Evolutionary conservation across 2,888 invertebrate genomes (phyloP).

Genomic region (Invenusta paracnida): DNA sequence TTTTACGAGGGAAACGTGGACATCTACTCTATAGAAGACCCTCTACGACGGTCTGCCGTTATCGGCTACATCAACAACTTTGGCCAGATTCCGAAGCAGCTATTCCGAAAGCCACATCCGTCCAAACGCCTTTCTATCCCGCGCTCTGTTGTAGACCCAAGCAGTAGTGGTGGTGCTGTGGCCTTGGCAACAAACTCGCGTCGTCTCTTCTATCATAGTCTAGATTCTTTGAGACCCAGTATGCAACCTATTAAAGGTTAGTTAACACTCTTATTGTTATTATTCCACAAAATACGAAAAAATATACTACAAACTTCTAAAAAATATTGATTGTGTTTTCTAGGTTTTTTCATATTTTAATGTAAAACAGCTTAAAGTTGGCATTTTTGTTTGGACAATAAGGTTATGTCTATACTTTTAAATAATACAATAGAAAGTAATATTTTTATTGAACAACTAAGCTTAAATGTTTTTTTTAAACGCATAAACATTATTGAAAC

Average conservation of each 20-base stretch:
- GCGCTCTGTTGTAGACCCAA: slow-evolving; percentile 43
- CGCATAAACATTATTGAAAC: too few relatives aligned
- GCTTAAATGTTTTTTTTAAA: too few relatives aligned
- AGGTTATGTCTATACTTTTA: too few relatives aligned
- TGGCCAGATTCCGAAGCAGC: slow-evolving; percentile 95
- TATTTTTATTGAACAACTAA: too few relatives aligned
- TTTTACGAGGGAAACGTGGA: slow-evolving; percentile 99
- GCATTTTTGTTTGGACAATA: too few relatives aligned
- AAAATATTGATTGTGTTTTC: too few relatives aligned
- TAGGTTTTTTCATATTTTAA: too few relatives aligned
- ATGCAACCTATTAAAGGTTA: slow-evolving; percentile 79
- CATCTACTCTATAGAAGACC: slow-evolving; percentile 91
- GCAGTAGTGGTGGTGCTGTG: slow-evolving; percentile 63
- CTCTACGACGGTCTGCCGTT: slow-evolving; percentile 91
- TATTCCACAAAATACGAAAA: too few relatives aligned
- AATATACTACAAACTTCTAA: too few relatives aligned
- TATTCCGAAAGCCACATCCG: slow-evolving; percentile 95
- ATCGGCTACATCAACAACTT: slow-evolving; percentile 99
- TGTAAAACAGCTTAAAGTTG: too few relatives aligned
- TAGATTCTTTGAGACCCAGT: slow-evolving; percentile 91
- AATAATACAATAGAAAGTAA: too few relatives aligned
- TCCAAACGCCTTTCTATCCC: slow-evolving; percentile 58
- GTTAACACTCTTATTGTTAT: too few relatives aligned
- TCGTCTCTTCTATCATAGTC: slow-evolving; percentile 82
- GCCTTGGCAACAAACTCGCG: slow-evolving; percentile 62